Base-by-base conservation (phyloP, 2,113 vertebrate species). In the Sphaerodactylus townsendi region DNA sequence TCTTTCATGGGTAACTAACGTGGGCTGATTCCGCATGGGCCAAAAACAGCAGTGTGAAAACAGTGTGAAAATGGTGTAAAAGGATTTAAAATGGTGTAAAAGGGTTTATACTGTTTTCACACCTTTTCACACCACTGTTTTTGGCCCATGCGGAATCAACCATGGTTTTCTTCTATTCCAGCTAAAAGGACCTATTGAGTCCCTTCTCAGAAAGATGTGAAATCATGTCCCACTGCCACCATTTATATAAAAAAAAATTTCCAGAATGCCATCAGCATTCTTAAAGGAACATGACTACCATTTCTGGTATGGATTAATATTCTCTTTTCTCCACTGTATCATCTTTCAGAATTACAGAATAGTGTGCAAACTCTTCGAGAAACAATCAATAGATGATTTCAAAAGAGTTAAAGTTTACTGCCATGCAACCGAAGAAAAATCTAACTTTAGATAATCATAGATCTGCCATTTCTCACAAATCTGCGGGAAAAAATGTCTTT, bases 401-500 rank as follows among this genome's bases (percentile, higher is more conserved):
- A 80, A 86, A 41, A 35, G 79, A 90, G 74, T 80, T 90, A 91
- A 85, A 87, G 35, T 85, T 89, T 79, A 79, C 53, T 70, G 81
- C 89, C 62, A 73, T 33, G 30, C 76, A 74, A 2, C 0, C 3
- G 21, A 70, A 41, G 1, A 50, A 59, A 41, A 74, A 72, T 77
- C 65, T 1, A 83, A 84, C 79, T 92, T 87, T 84, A 89, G 41
- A 80, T 84, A 90, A 39, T 46, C 81, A 41, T 71, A 85, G 90
- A 87, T 90, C 33, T 73, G 80, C 88, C 85, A 78, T 33, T 79
- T 81, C 83, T 30, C 56, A 30, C 80, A 90, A 84, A 86, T 79
- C 72, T 83, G 82, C 70, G 88, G 44, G 90, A 76, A 93, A n/a
- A 48, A 90, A 73, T 46, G 19, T 88, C 89, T 93, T 88, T 91